These are phyloP conservation scores for Macrotis lagotis DNA, from an alignment of 2,113 vertebrate genomes.

Conservation along the genomic window DNA sequence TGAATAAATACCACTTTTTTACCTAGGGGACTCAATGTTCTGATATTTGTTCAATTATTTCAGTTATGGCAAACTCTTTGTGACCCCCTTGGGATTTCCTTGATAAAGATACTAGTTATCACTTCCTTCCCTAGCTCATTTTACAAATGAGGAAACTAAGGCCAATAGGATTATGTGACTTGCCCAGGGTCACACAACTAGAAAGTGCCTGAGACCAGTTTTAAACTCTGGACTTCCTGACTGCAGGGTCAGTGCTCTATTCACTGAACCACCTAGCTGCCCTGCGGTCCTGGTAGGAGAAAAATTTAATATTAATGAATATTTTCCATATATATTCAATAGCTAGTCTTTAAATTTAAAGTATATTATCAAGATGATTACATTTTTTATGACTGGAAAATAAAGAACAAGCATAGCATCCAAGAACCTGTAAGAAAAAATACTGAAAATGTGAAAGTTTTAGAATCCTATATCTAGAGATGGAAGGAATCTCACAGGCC, in stretches of 20 bases:
- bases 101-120: not conserved
- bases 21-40: not conserved
- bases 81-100: not conserved
- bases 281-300: not conserved
- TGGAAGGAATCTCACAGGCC: too few relatives aligned
- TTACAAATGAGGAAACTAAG: constrained; percentile 1
- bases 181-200: not conserved
- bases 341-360: too few relatives aligned
- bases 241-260: not conserved
- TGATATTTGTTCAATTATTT: not conserved
- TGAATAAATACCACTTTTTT: not conserved
- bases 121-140: not conserved
- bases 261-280: not conserved
- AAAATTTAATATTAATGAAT: not conserved
- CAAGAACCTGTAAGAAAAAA: too few relatives aligned
- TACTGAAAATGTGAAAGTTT: too few relatives aligned
- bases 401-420: too few relatives aligned
- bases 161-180: not conserved
- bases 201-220: not conserved
- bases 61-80: not conserved
- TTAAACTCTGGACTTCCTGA: not conserved
- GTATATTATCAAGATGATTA: too few relatives aligned
- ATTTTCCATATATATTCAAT: not conserved
- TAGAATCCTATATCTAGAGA: too few relatives aligned
- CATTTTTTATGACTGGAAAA: too few relatives aligned